phyloP scores from a whole-genome alignment of 2,113 vertebrate species.

The Myrmecobius fasciatus region DNA sequence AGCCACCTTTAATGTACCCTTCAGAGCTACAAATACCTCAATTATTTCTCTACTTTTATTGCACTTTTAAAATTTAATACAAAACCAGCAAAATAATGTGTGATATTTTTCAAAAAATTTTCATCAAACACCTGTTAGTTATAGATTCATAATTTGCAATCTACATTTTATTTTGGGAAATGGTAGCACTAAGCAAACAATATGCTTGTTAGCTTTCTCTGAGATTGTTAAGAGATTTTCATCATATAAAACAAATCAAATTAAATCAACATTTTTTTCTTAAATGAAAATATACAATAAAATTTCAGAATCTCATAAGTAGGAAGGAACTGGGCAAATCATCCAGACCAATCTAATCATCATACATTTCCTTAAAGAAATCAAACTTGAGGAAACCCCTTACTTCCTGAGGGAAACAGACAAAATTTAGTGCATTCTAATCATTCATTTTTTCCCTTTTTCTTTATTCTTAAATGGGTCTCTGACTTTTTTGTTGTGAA shows the following conservation, averaged over 20 bases:
- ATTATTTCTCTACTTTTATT: slow-evolving; percentile 14
- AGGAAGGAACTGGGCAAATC: neutral
- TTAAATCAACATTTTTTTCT: neutral
- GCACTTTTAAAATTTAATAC: neutral
- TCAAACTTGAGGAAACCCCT: neutral
- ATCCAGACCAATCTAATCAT: neutral
- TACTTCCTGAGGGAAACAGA: neutral
- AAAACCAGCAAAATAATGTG: neutral
- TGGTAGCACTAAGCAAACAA: neutral
- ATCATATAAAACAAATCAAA: neutral
- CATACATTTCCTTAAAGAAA: neutral
- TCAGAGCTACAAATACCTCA: neutral
- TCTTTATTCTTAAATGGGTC: neutral
- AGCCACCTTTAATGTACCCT: neutral
- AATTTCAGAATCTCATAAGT: neutral
- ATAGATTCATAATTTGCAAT: neutral
- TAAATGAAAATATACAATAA: neutral
- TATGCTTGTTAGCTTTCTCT: neutral
- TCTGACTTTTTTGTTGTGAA: neutral
- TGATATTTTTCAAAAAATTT: neutral
- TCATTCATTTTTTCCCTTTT: neutral
- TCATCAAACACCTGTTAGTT: neutral
- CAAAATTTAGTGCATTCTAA: neutral
- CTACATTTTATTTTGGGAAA: neutral
- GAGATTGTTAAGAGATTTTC: neutral